Percentiles rank a stretch among this genome's conserved stretches.
These are phyloP conservation scores for Drosophila multiciliata DNA, from an alignment of 2,888 invertebrate genomes.

Conservation along the genomic window DNA sequence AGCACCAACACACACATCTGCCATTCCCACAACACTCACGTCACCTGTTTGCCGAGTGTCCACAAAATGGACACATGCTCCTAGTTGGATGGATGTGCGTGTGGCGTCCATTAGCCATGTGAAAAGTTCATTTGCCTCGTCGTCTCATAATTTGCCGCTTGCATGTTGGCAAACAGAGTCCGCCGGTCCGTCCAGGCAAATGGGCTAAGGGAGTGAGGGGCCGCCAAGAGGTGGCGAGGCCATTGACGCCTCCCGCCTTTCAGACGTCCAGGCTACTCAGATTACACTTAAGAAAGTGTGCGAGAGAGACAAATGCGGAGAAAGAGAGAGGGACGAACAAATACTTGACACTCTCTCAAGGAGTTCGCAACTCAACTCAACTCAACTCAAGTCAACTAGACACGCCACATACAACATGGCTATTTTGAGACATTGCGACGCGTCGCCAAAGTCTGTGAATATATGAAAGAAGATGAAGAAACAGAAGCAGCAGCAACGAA, in stretches of 20 bases:
- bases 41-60: constrained; percentile 67
- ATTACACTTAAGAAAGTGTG: constrained; percentile 44
- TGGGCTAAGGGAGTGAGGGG: background rate
- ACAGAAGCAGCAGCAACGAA: background rate
- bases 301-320: constrained; percentile 5
- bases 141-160: constrained; percentile 77
- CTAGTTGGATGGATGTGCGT: constrained; percentile 37
- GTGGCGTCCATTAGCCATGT: constrained; percentile 71
- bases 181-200: constrained; percentile 13
- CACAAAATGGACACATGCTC: constrained; percentile 29
- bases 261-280: constrained; percentile 54
- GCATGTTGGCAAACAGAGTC: constrained; percentile 65
- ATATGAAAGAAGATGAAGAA: background rate
- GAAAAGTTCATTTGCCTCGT: constrained; percentile 80
- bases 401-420: constrained; percentile 27
- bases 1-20: constrained; percentile 4
- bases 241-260: constrained; percentile 32
- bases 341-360: constrained; percentile 46
- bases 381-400: background rate
- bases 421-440: constrained; percentile 62
- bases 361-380: constrained; percentile 35
- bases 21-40: constrained; percentile 18
- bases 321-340: constrained; percentile 24
- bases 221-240: constrained; percentile 29
- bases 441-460: constrained; percentile 31